These are phyloP conservation scores for Theropithecus gelada DNA, from an alignment of 2,113 vertebrate genomes.

Conservation along the genomic window DNA sequence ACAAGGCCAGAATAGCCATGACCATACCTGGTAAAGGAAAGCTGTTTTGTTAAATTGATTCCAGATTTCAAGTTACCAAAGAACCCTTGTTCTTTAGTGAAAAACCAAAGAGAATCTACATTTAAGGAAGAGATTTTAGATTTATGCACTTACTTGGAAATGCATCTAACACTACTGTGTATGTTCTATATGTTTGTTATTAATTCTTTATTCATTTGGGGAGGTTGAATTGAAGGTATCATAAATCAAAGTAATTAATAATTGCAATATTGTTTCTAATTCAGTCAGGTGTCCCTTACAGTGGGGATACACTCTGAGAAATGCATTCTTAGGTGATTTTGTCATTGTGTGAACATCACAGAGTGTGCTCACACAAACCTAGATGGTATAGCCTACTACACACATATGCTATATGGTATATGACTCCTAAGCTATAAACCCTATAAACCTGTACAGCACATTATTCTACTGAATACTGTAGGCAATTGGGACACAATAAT, in stretches of 20 bases:
- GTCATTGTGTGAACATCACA: neutral
- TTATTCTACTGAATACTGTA: neutral
- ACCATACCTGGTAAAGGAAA: neutral
- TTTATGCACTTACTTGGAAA: neutral
- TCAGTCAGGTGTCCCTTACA: neutral
- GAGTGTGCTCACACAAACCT: neutral
- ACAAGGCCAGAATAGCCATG: neutral
- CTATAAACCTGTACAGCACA: neutral
- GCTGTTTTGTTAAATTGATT: neutral
- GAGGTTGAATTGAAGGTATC: neutral
- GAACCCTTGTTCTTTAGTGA: neutral
- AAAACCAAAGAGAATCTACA: neutral
- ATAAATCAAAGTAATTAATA: neutral
- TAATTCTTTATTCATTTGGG: neutral
- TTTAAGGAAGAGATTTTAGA: neutral
- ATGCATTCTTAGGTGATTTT: neutral
- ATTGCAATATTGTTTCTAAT: neutral
- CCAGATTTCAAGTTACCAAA: neutral
- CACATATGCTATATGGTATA: neutral
- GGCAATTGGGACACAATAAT: neutral
- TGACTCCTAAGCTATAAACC: neutral
- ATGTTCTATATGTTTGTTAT: neutral
- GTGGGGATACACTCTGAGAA: neutral
- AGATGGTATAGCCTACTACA: neutral
- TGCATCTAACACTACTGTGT: neutral